Conservation (phyloP, 2,797 vertebrate genomes). For the Syncerus caffer region DNA sequence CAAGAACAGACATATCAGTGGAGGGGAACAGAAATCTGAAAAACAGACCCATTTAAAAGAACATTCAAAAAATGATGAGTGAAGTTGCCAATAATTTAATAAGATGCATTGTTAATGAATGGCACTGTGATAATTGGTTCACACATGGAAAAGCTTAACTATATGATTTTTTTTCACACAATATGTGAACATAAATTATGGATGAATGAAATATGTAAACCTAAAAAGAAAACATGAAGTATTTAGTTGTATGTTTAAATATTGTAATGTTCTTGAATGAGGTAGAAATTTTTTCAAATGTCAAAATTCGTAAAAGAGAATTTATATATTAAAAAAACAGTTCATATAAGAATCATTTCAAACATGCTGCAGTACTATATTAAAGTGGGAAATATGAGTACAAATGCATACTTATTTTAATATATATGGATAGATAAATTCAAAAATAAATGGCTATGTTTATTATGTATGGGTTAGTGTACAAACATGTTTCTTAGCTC, state of each 20-base stretch:
- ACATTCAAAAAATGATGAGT: background rate
- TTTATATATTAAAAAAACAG: background rate
- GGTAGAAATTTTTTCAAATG: background rate
- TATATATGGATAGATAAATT: background rate
- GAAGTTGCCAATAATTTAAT: background rate
- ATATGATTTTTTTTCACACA: background rate
- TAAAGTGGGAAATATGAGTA: background rate
- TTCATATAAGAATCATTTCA: background rate
- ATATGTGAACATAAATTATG: background rate
- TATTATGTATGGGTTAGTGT: background rate
- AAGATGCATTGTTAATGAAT: background rate
- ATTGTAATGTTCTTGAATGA: background rate
- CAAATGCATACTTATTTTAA: background rate
- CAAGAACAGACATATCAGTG: background rate
- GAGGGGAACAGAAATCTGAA: background rate
- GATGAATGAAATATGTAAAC: background rate
- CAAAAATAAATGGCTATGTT: background rate
- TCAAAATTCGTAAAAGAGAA: background rate
- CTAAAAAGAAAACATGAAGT: background rate
- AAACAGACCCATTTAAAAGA: slow-evolving; percentile 12
- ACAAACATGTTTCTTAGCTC: background rate
- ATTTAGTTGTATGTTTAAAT: background rate
- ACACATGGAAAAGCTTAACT: background rate
- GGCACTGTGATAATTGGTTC: background rate
- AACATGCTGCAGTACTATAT: background rate